Evolutionary conservation across 1,140 invertebrate species (phyloP), one percentile per base, ranked within the genome.

Genomic region (Pinna nobilis): DNA sequence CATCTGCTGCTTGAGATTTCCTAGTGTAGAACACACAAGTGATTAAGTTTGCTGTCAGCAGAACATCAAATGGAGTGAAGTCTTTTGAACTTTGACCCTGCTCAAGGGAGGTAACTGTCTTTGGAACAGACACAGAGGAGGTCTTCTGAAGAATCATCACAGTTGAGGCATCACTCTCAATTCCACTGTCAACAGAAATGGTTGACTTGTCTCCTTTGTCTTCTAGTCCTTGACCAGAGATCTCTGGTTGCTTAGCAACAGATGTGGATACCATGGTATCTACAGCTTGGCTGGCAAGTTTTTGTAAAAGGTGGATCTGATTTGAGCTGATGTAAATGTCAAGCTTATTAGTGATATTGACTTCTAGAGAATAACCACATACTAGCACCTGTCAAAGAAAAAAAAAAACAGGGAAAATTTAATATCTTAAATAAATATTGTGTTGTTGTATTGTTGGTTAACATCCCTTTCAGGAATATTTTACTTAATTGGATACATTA

Each of bases 361-460:
- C 82, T 90, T 97, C 95, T 15, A 94, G 70, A 0, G 94, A 93
- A 74, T 94, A 92, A 1, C 94, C 94, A 88, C 93, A 94, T 0
- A 94, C 91, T 1, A 95, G 85, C n/a, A 90, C 88, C 23, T 91
- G 90, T n/a, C n/a, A n/a, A n/a, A n/a, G n/a, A n/a, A n/a, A n/a
- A 70, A 65, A 20, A 65, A 35, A 33, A 9, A 63, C 6, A 74
- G 57, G 11, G 28, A 28, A 2, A 51, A 57, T 1, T n/a, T 32
- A 55, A 63, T 20, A 3, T 20, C n/a, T n/a, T n/a, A n/a, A n/a
- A n/a, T n/a, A n/a, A n/a, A n/a, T n/a, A n/a, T n/a, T n/a, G n/a
- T n/a, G n/a, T n/a, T n/a, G n/a, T n/a, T n/a, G n/a, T n/a, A n/a
- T n/a, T n/a, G n/a, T n/a, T n/a, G n/a, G n/a, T n/a, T n/a, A n/a